phyloP scores from a whole-genome alignment of 2,888 invertebrate species.

The Lasioglossum zephyrum region DNA sequence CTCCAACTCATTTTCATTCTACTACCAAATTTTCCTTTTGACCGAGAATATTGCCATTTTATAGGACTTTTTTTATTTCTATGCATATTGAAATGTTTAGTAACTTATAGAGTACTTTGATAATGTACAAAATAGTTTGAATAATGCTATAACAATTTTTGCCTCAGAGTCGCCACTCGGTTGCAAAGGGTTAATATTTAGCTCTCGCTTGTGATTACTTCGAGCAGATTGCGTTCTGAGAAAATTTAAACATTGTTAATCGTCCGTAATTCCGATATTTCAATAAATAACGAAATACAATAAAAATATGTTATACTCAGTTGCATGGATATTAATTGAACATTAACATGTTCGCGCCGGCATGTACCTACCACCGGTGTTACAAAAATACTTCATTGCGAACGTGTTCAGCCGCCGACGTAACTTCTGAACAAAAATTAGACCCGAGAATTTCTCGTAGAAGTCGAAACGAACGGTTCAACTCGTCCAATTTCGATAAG shows the following conservation, averaged over 20 bases:
- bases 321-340: background rate
- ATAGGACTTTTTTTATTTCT: background rate
- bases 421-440: background rate
- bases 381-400: background rate
- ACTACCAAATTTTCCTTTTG: background rate
- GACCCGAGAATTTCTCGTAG: background rate
- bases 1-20: background rate
- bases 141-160: background rate
- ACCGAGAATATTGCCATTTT: background rate
- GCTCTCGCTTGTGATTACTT: too few species aligned
- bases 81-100: background rate
- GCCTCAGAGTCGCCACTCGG: too few species aligned
- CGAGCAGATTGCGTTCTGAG: background rate
- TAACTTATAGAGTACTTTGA: background rate
- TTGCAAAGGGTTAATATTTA: too few species aligned
- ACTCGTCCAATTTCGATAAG: background rate
- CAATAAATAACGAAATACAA: background rate
- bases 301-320: background rate
- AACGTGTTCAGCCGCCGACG: background rate
- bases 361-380: background rate
- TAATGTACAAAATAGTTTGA: too few species aligned
- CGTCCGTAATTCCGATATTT: background rate
- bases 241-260: background rate
- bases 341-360: background rate
- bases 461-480: background rate